phyloP scores from a whole-genome alignment of 2,113 vertebrate species.

The Atherinomorus stipes region DNA sequence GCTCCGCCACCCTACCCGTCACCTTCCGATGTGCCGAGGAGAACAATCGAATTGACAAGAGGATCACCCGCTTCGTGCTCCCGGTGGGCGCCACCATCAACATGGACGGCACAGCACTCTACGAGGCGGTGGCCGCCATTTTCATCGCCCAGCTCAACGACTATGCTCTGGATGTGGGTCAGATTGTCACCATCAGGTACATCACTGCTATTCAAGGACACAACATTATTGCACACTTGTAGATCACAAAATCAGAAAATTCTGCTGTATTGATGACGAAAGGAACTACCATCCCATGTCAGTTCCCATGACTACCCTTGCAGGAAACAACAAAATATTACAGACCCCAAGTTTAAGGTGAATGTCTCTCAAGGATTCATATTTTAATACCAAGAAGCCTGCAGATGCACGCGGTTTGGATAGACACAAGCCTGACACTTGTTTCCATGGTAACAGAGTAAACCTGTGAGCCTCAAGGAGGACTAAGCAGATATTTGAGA shows the following conservation, averaged over 20 bases:
- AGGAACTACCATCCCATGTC: too few species aligned
- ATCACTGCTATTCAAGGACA: background rate
- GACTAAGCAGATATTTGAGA: background rate
- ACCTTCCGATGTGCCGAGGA: constrained; percentile 98
- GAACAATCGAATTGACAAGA: constrained; percentile 92
- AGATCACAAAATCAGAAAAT: background rate
- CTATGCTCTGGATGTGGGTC: constrained; percentile 87
- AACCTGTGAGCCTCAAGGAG: too few species aligned
- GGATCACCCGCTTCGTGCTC: constrained; percentile 96
- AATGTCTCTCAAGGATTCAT: background rate
- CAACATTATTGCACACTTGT: too few species aligned
- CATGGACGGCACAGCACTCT: constrained; percentile 98
- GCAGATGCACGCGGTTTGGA: too few species aligned
- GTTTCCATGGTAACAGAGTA: too few species aligned
- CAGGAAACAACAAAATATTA: background rate
- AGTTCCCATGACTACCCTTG: too few species aligned
- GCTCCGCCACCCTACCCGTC: constrained; percentile 96
- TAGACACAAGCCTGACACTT: too few species aligned
- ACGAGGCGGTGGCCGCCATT: constrained; percentile 95
- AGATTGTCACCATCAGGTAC: constrained; percentile 97
- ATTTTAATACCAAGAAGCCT: background rate
- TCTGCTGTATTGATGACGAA: background rate
- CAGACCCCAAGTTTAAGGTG: background rate
- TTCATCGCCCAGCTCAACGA: constrained; percentile 97
- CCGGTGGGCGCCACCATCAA: constrained; percentile 98